Base-by-base conservation (phyloP, 2,888 invertebrate genomes). In the Allolobophora icterica region DNA sequence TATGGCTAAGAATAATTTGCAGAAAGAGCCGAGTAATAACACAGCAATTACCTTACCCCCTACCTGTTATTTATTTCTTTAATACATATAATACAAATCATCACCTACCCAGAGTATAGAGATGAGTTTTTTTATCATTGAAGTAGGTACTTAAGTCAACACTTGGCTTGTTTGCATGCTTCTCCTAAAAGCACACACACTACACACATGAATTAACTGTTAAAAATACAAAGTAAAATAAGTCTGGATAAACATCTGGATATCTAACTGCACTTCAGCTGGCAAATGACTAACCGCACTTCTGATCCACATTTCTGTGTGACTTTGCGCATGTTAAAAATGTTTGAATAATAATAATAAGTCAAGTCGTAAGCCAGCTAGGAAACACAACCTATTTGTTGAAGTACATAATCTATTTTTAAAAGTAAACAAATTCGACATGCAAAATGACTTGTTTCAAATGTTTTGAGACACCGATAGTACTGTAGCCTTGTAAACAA, bases 121-220 rank as follows among this genome's bases (percentile, higher is more conserved):
- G 96, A 96, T 98, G 98, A 0, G 98, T 98, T 92, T 97, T 97
- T 95, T 99, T 98, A 95, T 99, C 99, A 94, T 97, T 97, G 96
- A 96, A 96, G 92, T 94, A 95, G n/a, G 93, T 93, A 40, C 95
- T 95, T 84, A 99, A 95, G 34, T 97, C 97, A 92, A 94, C 94
- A 15, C 94, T 97, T 35, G 99, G 97, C 95, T 98, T 98, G 95
- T 98, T 98, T 94, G 98, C 97, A 95, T 99, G 99, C 94, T 99
- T 99, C 96, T 99, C 99, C 95, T 95, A 92, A 42, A 94, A 93
- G 71, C 58, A 38, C 84, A 38, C 84, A 83, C 90, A 42, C n/a
- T 19, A 11, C 83, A 83, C 34, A 90, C 8, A n/a, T 33, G n/a
- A 71, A 71, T 71, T 71, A 71, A n/a, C n/a, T n/a, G 11, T n/a